Percentiles rank a stretch among this genome's conserved stretches.
phyloP scores from a whole-genome alignment of 2,797 vertebrate genomes.

The Cheirogaleus major region DNA sequence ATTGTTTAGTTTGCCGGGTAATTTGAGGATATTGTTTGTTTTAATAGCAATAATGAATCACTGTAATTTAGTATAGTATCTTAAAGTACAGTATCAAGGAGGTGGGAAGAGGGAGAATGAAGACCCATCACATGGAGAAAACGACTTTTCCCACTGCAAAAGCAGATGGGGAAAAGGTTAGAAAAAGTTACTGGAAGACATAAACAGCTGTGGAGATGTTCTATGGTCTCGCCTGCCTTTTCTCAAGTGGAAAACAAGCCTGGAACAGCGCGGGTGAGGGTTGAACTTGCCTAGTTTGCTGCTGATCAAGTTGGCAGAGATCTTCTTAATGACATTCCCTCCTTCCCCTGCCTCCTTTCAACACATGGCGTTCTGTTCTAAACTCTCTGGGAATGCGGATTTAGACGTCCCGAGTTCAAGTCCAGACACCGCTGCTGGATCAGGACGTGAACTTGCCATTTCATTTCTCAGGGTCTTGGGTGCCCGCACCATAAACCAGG shows the following conservation, averaged over 20 bases:
- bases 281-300: not conserved
- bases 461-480: not conserved
- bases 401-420: not conserved
- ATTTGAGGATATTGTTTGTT: constrained; percentile 86
- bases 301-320: not conserved
- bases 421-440: too few species aligned
- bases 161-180: constrained; percentile 73
- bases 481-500: not conserved
- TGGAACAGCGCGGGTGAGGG: not conserved
- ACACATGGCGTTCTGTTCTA: accelerated
- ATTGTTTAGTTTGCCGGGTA: constrained; percentile 85
- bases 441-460: too few species aligned
- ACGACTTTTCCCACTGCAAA: constrained; percentile 74
- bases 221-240: constrained; percentile 18
- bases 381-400: not conserved
- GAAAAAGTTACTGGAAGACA: constrained; percentile 46
- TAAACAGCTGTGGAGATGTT: constrained; percentile 59
- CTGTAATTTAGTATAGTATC: constrained; percentile 82
- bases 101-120: not conserved
- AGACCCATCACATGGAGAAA: constrained; percentile 60
- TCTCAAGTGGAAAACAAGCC: constrained; percentile 48
- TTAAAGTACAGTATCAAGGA: constrained; percentile 51
- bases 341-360: not conserved
- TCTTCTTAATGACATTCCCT: not conserved
- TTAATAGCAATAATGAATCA: constrained; percentile 90